Conservation (phyloP, 2,888 invertebrate genomes). For the Zaprionus obscuricornis region DNA sequence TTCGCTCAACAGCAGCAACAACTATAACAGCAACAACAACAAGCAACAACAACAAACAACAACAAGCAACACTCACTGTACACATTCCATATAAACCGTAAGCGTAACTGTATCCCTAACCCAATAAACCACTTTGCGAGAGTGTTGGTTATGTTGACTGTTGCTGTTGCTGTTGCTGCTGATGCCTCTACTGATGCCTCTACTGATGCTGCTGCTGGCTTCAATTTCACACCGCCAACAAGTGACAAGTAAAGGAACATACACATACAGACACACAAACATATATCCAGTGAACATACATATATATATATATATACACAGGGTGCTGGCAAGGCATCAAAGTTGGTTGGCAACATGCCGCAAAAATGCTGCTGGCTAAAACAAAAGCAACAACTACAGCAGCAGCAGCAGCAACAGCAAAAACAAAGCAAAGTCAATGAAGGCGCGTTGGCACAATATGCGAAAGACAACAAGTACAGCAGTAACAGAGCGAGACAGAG, state of each 20-base stretch:
- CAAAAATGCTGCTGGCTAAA: constrained; percentile 55
- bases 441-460: too few species aligned
- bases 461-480: constrained; percentile 5
- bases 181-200: too few species aligned
- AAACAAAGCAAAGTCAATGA: constrained; percentile 46
- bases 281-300: constrained; percentile 1
- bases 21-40: too few species aligned
- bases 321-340: constrained; percentile 58
- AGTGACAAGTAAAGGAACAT: constrained; percentile 61
- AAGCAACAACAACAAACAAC: not conserved
- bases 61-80: constrained; percentile 1
- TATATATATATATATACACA: constrained; percentile 1
- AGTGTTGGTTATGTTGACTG: constrained; percentile 38
- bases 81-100: constrained; percentile 27
- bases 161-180: constrained; percentile 14
- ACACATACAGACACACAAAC: constrained; percentile 7
- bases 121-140: constrained; percentile 66
- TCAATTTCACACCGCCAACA: constrained; percentile 72
- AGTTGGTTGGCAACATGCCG: constrained; percentile 69
- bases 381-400: constrained; percentile 26
- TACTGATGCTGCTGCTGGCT: constrained; percentile 49
- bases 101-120: too few species aligned
- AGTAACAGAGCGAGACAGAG: not conserved
- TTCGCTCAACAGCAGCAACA: too few species aligned
- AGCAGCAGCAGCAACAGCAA: constrained; percentile 22